These are phyloP conservation scores for Helicorthomorpha holstii DNA, from an alignment of 1,140 invertebrate genomes.

Conservation along the genomic window DNA sequence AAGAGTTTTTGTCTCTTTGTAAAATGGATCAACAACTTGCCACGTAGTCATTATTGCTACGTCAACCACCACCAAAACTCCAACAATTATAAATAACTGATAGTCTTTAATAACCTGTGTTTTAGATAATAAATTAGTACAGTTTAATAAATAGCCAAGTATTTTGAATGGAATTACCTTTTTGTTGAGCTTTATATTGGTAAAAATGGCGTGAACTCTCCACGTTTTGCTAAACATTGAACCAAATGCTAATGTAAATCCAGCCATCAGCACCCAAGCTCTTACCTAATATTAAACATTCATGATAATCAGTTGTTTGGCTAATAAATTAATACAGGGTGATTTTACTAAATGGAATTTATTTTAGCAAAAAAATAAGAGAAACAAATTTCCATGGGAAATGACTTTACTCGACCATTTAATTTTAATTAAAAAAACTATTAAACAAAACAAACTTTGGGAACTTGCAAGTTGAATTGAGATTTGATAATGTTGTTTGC, in stretches of 20 bases:
- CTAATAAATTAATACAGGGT: no score
- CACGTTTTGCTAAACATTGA: conserved; percentile 99
- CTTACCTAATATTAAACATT: conserved; percentile 54
- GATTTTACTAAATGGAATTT: no score
- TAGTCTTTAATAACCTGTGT: conserved; percentile 89
- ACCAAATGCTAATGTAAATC: conserved; percentile 95
- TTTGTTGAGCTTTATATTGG: conserved; percentile 92
- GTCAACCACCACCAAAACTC: conserved; percentile 74
- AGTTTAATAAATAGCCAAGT: background rate
- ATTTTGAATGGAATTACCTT: conserved; percentile 26
- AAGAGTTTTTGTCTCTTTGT: conserved; percentile 54
- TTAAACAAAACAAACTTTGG: no score
- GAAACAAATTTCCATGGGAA: no score
- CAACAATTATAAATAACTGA: conserved; percentile 93
- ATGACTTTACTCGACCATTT: no score
- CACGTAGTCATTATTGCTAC: conserved; percentile 89
- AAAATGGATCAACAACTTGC: conserved; percentile 94
- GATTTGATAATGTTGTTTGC: no score
- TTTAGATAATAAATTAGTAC: no score
- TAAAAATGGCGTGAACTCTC: conserved; percentile 95
- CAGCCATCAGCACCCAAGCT: conserved; percentile 93
- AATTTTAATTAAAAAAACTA: no score
- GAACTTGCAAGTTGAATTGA: no score
- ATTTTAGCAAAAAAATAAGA: no score
- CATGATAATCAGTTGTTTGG: no score